These are phyloP conservation scores for Lacanobia wlatinum DNA, from an alignment of 2,888 invertebrate genomes.

Conservation along the genomic window DNA sequence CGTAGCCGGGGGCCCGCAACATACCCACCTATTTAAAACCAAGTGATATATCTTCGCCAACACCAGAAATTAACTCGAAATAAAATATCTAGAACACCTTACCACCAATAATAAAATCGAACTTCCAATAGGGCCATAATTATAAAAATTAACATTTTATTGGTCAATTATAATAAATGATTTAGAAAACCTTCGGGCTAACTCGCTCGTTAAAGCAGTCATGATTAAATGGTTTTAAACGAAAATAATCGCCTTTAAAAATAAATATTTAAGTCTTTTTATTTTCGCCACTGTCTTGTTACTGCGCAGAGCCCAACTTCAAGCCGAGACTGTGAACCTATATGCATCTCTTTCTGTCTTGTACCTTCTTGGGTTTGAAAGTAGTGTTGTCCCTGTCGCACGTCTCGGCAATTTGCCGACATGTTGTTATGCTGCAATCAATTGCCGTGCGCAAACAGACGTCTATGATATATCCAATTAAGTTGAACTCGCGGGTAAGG, in stretches of 20 bases:
- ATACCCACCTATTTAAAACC: constrained; percentile 16
- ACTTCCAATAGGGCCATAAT: constrained; percentile 73
- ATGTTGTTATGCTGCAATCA: constrained; percentile 91
- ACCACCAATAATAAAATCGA: constrained; percentile 54
- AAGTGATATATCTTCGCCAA: constrained; percentile 40
- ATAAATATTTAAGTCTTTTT: constrained; percentile 80
- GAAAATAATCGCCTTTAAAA: constrained; percentile 85
- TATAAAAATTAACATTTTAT: constrained; percentile 85
- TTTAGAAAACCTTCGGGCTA: constrained; percentile 77
- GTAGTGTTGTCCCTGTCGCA: constrained; percentile 73
- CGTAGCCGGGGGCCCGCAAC: constrained; percentile 19
- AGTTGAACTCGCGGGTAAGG: constrained; percentile 75
- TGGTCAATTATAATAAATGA: constrained; percentile 85
- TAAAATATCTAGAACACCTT: constrained; percentile 43
- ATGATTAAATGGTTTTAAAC: constrained; percentile 85
- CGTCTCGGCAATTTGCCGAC: constrained; percentile 88
- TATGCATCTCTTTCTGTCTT: constrained; percentile 67
- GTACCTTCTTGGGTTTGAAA: constrained; percentile 9
- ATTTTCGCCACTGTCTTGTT: constrained; percentile 76
- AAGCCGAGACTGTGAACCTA: constrained; percentile 43
- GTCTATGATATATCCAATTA: constrained; percentile 91
- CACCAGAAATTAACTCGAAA: constrained; percentile 43
- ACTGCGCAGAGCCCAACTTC: constrained; percentile 75
- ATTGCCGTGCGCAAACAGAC: constrained; percentile 91
- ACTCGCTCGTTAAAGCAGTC: constrained; percentile 73